Conservation (phyloP, 2,888 invertebrate genomes). For the Nezara viridula region DNA sequence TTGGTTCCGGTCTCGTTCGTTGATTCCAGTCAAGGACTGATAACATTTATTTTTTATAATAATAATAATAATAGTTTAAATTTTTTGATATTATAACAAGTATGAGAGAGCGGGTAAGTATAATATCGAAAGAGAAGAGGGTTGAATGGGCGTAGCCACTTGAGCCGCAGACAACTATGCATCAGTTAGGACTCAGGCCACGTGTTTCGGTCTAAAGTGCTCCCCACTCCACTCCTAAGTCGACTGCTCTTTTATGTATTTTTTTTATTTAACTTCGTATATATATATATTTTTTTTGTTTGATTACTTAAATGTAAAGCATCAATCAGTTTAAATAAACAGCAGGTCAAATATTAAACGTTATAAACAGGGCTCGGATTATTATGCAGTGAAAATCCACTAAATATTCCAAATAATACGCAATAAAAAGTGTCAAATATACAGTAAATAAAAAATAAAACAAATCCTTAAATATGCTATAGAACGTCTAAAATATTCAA, state of each 20-base stretch:
- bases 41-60: no score
- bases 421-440: no score
- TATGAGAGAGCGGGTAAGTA: background rate
- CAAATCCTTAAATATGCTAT: no score
- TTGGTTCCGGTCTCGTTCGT: no score
- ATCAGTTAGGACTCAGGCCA: conserved; percentile 31
- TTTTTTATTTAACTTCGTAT: background rate
- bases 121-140: background rate
- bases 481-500: no score
- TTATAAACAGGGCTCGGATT: no score
- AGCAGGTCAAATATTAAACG: background rate
- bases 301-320: background rate
- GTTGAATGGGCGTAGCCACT: background rate
- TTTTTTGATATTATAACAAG: background rate
- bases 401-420: no score
- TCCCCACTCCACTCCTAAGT: background rate
- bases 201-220: conserved; percentile 40
- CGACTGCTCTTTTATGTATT: conserved; percentile 21
- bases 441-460: no score
- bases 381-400: no score
- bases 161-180: conserved; percentile 46
- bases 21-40: no score
- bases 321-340: background rate
- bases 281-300: background rate
- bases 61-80: no score